phyloP scores from a whole-genome alignment of 1,140 invertebrate species.

The Bombus turneri region DNA sequence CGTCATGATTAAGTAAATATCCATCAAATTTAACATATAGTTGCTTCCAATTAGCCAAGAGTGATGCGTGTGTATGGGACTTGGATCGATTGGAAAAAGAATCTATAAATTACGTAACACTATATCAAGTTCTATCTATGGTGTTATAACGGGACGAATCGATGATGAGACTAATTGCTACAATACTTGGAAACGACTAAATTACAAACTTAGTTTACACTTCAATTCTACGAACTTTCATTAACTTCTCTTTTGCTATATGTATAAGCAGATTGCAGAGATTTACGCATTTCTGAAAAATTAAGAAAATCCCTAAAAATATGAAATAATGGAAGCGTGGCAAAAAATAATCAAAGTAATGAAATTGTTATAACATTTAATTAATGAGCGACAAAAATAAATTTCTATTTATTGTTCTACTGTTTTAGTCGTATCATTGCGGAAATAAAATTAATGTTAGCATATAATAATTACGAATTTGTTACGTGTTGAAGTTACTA shows the following conservation, averaged over 20 bases:
- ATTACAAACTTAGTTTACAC: neutral
- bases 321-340: no score
- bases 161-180: neutral
- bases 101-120: constrained; percentile 26
- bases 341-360: no score
- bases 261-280: neutral
- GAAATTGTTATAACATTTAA: no score
- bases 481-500: neutral
- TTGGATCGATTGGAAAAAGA: constrained; percentile 19
- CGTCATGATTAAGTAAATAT: constrained; percentile 32
- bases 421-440: neutral
- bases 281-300: neutral
- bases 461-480: neutral
- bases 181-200: neutral
- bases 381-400: neutral
- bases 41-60: constrained; percentile 37
- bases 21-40: constrained; percentile 14
- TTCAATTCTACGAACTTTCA: neutral
- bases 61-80: constrained; percentile 3
- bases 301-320: neutral
- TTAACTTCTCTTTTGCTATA: neutral
- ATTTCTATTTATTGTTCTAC: neutral
- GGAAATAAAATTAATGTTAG: neutral
- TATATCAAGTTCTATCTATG: neutral
- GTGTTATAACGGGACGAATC: neutral